Conservation (phyloP, 2,113 vertebrate genomes). For the Neogale vison region DNA sequence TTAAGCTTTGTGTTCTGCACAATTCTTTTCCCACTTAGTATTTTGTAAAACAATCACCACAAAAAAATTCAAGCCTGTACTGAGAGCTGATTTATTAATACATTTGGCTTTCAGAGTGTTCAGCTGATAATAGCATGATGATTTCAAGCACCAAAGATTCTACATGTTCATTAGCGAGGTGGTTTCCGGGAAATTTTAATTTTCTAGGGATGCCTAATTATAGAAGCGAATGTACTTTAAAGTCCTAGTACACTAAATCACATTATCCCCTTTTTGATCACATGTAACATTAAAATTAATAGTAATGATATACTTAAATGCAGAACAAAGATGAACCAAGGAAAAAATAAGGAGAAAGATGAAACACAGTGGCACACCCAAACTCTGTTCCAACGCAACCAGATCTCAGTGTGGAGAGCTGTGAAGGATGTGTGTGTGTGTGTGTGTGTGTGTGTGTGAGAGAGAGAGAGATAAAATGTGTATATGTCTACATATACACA, state of each 20-base stretch:
- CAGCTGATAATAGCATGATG: background rate
- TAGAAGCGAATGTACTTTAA: background rate
- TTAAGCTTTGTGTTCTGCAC: background rate
- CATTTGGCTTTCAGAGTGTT: constrained; percentile 8
- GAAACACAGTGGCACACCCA: background rate
- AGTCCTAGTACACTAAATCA: background rate
- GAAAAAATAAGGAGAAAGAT: background rate
- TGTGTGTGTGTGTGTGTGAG: background rate
- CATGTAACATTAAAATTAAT: constrained; percentile 8
- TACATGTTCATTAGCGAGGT: background rate
- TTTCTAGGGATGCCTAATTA: background rate
- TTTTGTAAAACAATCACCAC: background rate
- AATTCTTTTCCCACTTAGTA: background rate
- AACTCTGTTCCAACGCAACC: background rate
- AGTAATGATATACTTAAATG: background rate
- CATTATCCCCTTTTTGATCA: background rate
- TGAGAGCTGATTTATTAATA: background rate
- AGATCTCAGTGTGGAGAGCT: background rate
- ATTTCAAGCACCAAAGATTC: constrained; percentile 3
- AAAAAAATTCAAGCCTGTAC: background rate
- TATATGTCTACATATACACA: background rate
- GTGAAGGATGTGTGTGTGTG: background rate
- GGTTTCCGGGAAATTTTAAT: constrained; percentile 8
- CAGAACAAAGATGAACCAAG: constrained; percentile 40
- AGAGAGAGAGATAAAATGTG: background rate